Base-by-base conservation (phyloP, 1,140 invertebrate genomes). In the Venustaconcha ellipsiformis region DNA sequence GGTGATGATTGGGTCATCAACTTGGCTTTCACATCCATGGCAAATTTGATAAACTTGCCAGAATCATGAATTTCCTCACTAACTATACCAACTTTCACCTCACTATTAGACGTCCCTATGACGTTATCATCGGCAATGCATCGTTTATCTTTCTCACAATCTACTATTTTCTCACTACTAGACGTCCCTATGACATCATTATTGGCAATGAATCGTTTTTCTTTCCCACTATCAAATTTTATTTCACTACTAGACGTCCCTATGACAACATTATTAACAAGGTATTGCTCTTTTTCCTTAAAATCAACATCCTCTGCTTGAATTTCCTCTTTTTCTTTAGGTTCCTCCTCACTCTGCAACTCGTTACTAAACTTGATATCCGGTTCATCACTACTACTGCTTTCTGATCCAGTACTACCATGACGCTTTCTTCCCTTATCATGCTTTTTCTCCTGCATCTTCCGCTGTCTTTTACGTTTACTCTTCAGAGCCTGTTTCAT, bases 401-500 rank as follows among this genome's bases (percentile, higher is more conserved):
- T 76, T 57, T 83, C 83, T 14, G 82, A 83, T 13, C 82, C 81
- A 62, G 75, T 81, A 74, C 84, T 88, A 66, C 84, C 83, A 23
- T 81, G 78, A 30, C 82, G 69, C 17, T 83, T 71, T 17, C 76
- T 37, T 23, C 68, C 67, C 14, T 68, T 30, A 18, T 74, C 67
- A 62, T 82, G 68, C 59, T 74, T 78, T 64, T 82, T 86, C 72
- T 87, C 84, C 69, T 89, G 83, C 55, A 81, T 75, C 73, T 88
- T 86, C 64, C 86, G 78, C 20, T 83, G 82, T 13, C 85, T 76
- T 17, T 80, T 78, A 2, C 88, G 80, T 74, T 88, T 88, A 77
- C 81, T 88, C 73, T 88, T 88, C 69, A 90, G 81, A 14, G 83
- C 75, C 17, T 82, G 80, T 30, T 84, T 87, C 88, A 90, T 87